Evolutionary conservation across 2,113 vertebrate species (phyloP).

Genomic region (Scomber colias): DNA sequence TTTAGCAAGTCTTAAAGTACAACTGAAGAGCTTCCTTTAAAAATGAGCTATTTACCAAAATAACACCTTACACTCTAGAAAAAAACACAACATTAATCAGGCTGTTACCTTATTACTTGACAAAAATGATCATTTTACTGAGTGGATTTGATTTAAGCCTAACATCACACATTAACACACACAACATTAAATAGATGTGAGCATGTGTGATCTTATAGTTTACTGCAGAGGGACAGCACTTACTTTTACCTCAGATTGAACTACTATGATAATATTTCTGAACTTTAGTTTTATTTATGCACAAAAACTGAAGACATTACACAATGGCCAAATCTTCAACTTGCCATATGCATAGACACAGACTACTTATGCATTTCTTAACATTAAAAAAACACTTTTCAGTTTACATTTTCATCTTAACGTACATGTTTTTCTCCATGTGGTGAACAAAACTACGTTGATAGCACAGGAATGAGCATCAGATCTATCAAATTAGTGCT

Average conservation of each 20-base stretch:
- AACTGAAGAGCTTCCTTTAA: conserved; percentile 26
- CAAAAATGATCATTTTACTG: not conserved
- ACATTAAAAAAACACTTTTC: conserved; percentile 4
- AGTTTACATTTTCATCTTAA: conserved; percentile 1
- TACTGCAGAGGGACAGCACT: conserved; percentile 1
- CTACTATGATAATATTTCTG: conserved; percentile 2
- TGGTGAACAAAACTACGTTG: not conserved
- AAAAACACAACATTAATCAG: conserved; percentile 14
- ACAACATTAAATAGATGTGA: no score
- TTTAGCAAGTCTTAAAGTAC: not conserved
- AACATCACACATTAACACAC: no score
- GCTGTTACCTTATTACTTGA: conserved; percentile 6
- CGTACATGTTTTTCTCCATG: conserved; percentile 1
- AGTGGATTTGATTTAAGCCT: not conserved
- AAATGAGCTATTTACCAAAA: conserved; percentile 25
- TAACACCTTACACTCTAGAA: not conserved
- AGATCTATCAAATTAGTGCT: conserved; percentile 11
- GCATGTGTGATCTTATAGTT: no score
- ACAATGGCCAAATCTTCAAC: conserved; percentile 62
- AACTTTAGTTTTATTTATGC: conserved; percentile 20
- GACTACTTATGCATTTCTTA: not conserved
- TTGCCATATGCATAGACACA: conserved; percentile 2
- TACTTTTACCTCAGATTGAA: conserved; percentile 24
- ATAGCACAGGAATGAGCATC: not conserved
- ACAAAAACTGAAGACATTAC: conserved; percentile 39